These are phyloP conservation scores for Apostichopus parvimensis DNA, from an alignment of 35 echinoderm and acorn worm species.

Conservation along the genomic window DNA sequence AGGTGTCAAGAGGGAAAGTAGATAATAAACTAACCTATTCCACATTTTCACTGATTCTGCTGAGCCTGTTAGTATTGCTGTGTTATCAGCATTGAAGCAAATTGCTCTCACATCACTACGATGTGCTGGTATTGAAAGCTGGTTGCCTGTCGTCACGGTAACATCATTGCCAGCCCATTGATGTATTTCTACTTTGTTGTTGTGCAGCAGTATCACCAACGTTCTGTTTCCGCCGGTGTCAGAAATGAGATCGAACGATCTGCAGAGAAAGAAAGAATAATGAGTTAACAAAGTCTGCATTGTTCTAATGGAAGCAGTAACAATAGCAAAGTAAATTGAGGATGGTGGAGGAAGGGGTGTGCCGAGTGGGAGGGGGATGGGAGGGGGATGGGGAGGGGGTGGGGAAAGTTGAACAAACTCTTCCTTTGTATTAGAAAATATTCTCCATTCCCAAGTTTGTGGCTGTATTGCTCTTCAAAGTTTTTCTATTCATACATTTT, in stretches of 20 bases:
- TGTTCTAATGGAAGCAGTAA: too few relatives aligned
- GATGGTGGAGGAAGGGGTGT: too few relatives aligned
- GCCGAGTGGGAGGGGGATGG: too few relatives aligned
- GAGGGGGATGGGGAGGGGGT: too few relatives aligned
- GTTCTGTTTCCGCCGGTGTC: conserved; percentile 39
- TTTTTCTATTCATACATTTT: not conserved
- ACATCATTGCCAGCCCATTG: conserved; percentile 39
- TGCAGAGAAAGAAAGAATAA: conserved; percentile 17
- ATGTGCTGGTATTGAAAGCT: conserved; percentile 67
- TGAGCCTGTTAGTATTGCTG: conserved; percentile 79
- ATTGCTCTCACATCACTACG: conserved; percentile 86
- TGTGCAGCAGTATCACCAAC: conserved; percentile 72
- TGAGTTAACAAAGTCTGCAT: too few relatives aligned
- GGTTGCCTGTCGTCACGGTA: conserved; percentile 7
- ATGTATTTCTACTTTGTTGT: conserved; percentile 80
- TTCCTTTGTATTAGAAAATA: too few relatives aligned
- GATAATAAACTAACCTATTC: conserved; percentile 73
- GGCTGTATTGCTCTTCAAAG: not conserved
- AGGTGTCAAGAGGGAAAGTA: not conserved
- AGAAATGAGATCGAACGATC: conserved; percentile 81
- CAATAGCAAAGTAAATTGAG: too few relatives aligned
- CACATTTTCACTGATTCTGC: conserved; percentile 89
- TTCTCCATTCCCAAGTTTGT: too few relatives aligned
- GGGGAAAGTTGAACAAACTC: too few relatives aligned
- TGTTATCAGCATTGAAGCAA: conserved; percentile 91